Evolutionary conservation across 1,140 invertebrate species (phyloP), one percentile per base, ranked within the genome.

Genomic region (Rhyacophila brunnea): DNA sequence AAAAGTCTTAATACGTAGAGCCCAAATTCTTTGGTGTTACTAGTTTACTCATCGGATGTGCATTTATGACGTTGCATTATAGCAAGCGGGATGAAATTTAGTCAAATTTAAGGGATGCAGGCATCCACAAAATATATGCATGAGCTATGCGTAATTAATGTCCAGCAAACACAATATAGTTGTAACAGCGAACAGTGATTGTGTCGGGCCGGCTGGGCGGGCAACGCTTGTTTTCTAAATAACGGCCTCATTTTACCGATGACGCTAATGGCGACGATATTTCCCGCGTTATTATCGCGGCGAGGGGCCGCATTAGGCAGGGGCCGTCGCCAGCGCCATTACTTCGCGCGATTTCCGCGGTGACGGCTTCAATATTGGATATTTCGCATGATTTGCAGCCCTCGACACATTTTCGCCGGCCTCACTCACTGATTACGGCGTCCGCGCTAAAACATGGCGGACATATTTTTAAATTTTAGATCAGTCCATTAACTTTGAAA

Each of bases 191-290:
- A 13, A 11, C 28, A 58, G 60, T 62, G 60, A 62, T 62, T 62
- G 60, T 62, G 60, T 62, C 60, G 48, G 15, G 38, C 38, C 3
- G 23, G 38, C 38, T 3, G 48, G n/a, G n/a, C n/a, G n/a, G n/a
- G n/a, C n/a, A n/a, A 28, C 50, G 61, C 61, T 64, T 64, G 61
- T 64, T 64, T 64, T 64, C 61, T 64, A 56, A 64, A 57, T 53
- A 59, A 64, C 61, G 44, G 52, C 43, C 61, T 64, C 61, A 59
- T 64, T 64, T 64, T 64, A 52, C 61, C 61, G 61, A 64, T 64
- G 61, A 64, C 61, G 58, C 42, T 64, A 64, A 64, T 64, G 61
- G 61, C 51, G 61, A 54, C 61, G 50, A 64, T 64, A 64, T 64
- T 64, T 64, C 48, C 50, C 56, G 45, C 32, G 61, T 64, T 64